A percentile compares a stretch with the other conserved stretches of the same genome.
Conservation (phyloP, 2,888 invertebrate species). For the Eurois occulta region DNA sequence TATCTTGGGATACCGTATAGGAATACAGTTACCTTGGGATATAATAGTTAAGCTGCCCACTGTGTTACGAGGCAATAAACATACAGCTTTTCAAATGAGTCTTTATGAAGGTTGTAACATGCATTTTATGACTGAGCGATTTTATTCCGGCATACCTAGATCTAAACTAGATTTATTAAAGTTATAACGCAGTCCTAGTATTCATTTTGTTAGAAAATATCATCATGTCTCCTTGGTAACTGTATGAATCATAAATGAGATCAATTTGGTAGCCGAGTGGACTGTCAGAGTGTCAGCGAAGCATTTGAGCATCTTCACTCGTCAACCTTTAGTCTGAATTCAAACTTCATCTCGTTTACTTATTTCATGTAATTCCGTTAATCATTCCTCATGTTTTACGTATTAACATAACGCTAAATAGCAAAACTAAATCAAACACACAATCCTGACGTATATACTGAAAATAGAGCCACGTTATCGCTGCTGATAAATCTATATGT, state of each 20-base stretch:
- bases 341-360: background rate
- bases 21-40: background rate
- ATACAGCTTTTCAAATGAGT: background rate
- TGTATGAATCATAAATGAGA: background rate
- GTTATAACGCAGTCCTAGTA: background rate
- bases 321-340: background rate
- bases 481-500: conserved; percentile 37
- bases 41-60: background rate
- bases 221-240: background rate
- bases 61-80: background rate
- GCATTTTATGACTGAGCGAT: background rate
- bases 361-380: background rate
- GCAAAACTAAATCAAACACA: background rate
- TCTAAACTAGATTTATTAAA: background rate
- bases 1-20: conserved; percentile 6
- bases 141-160: background rate
- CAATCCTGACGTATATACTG: background rate
- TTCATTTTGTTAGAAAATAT: background rate
- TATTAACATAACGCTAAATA: background rate
- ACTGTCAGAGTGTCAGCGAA: background rate
- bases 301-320: background rate
- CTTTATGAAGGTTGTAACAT: background rate
- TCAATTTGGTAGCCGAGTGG: background rate
- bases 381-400: background rate
- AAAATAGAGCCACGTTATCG: conserved; percentile 39